A percentile compares a stretch with the other conserved stretches of the same genome.
phyloP scores from a whole-genome alignment of 2,888 invertebrate genomes.

The Tuta absoluta region DNA sequence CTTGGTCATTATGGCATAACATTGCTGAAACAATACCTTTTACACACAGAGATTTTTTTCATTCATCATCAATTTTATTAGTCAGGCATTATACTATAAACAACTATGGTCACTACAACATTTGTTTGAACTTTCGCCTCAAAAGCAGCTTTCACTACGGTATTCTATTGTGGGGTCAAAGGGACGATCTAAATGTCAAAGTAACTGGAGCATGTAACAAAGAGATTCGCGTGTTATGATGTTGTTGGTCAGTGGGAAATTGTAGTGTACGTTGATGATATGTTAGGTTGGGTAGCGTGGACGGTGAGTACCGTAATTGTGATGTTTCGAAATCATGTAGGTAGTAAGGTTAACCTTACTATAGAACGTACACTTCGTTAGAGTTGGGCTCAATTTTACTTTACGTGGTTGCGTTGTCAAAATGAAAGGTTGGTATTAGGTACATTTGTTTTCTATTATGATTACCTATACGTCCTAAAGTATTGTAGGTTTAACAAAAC shows the following conservation, averaged over 20 bases:
- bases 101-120: conserved; percentile 46
- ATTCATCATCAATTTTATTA: too few relatives aligned
- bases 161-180: conserved; percentile 57
- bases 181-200: conserved; percentile 39
- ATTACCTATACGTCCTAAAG: too few relatives aligned
- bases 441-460: too few relatives aligned
- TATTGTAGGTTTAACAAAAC: too few relatives aligned
- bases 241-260: conserved; percentile 5
- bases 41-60: too few relatives aligned
- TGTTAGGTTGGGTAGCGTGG: conserved; percentile 2
- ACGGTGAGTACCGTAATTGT: background rate
- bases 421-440: too few relatives aligned
- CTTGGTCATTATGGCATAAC: too few relatives aligned
- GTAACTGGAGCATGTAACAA: conserved; percentile 23
- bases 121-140: conserved; percentile 56
- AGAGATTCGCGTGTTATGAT: conserved; percentile 1
- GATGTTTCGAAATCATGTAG: background rate
- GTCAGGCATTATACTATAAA: conserved; percentile 24
- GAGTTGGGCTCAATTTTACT: too few relatives aligned
- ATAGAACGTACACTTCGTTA: too few relatives aligned
- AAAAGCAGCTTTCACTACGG: conserved; percentile 70
- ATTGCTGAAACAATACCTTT: too few relatives aligned
- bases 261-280: background rate
- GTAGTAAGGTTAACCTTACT: background rate
- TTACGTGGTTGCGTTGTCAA: too few relatives aligned